A percentile compares a stretch with the other conserved stretches of the same genome.
These are phyloP conservation scores for Argyresthia goedartella DNA, from an alignment of 2,888 invertebrate genomes.

Conservation along the genomic window DNA sequence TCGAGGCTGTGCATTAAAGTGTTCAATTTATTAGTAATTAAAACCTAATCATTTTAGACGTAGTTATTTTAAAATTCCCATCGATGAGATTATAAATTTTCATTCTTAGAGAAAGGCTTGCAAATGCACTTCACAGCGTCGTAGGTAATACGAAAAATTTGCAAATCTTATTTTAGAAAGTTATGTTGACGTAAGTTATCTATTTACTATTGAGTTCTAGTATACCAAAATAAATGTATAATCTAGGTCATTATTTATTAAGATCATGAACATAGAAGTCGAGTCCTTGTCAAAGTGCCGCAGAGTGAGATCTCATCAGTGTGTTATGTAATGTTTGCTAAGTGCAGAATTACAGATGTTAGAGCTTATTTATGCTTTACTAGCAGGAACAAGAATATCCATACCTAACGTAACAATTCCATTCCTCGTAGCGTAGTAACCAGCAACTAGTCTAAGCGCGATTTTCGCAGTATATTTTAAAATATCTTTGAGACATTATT, in stretches of 20 bases:
- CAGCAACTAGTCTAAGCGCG: conserved; percentile 60
- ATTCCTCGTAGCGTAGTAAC: conserved; percentile 37
- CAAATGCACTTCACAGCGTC: too few relatives aligned
- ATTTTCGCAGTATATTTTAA: conserved; percentile 28
- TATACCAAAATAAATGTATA: conserved; percentile 61
- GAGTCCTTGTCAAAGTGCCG: conserved; percentile 34
- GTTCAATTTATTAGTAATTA: conserved; percentile 55
- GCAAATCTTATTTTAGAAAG: conserved; percentile 20
- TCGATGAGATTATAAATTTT: conserved; percentile 57
- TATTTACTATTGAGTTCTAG: conserved; percentile 41
- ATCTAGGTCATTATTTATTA: conserved; percentile 66
- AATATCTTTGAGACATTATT: conserved; percentile 23
- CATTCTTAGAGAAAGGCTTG: conserved; percentile 15
- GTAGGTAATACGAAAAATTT: too few relatives aligned
- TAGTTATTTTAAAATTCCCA: conserved; percentile 47
- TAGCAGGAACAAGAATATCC: not conserved
- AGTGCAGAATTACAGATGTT: not conserved
- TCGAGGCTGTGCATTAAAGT: conserved; percentile 68
- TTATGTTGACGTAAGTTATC: conserved; percentile 6
- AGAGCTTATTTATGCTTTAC: conserved; percentile 11
- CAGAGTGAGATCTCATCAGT: conserved; percentile 56
- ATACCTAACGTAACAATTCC: conserved; percentile 33
- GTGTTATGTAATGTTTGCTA: not conserved
- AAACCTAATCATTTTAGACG: conserved; percentile 37
- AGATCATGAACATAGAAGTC: conserved; percentile 20